Evolutionary conservation across 1,140 invertebrate species (phyloP).

Genomic region (Oppia nitens): DNA sequence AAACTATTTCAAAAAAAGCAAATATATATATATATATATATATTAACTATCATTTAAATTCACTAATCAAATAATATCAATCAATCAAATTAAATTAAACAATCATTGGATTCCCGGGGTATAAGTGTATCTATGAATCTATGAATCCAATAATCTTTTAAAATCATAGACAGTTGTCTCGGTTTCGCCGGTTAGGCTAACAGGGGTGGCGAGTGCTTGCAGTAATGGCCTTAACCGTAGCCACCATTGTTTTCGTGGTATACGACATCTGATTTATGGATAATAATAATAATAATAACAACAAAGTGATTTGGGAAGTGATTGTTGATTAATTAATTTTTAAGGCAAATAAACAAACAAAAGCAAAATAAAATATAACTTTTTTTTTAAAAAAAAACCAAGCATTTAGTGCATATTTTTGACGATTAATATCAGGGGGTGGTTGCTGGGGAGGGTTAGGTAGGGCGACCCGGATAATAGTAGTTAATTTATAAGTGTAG

Average conservation of each 20-base stretch:
- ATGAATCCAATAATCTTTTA: conserved; percentile 1
- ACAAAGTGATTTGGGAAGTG: neutral
- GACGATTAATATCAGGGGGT: too few relatives aligned
- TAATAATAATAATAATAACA: neutral
- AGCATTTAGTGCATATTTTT: too few relatives aligned
- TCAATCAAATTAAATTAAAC: too few relatives aligned
- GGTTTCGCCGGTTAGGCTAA: neutral
- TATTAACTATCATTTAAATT: too few relatives aligned
- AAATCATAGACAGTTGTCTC: conserved; percentile 6
- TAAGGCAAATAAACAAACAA: neutral
- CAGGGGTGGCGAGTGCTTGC: conserved; percentile 69
- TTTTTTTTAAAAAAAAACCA: conserved; percentile 7
- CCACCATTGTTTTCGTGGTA: conserved; percentile 94
- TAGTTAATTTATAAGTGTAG: too few relatives aligned
- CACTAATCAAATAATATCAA: too few relatives aligned
- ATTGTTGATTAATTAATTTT: neutral
- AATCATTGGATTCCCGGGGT: too few relatives aligned
- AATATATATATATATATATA: too few relatives aligned
- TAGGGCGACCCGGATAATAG: too few relatives aligned
- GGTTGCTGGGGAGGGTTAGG: too few relatives aligned
- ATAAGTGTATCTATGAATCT: too few relatives aligned
- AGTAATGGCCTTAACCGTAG: conserved; percentile 83
- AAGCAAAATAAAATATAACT: neutral
- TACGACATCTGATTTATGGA: conserved; percentile 49
- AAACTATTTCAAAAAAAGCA: too few relatives aligned